Evolutionary conservation across 1,140 invertebrate genomes (phyloP).

Genomic region (Thereuonema tuberculata): DNA sequence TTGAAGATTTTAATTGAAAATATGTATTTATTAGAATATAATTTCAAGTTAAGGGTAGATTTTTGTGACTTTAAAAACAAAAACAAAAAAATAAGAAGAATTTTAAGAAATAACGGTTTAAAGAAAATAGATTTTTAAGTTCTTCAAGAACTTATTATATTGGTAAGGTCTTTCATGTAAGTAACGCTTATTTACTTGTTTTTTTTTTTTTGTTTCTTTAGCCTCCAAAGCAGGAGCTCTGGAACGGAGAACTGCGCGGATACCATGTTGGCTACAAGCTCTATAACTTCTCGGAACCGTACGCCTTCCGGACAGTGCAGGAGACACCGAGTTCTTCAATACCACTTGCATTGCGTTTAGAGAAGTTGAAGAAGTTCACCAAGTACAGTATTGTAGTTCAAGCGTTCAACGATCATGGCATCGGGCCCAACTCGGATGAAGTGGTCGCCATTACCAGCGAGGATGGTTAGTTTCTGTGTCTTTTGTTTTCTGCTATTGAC

Average conservation of each 20-base stretch:
- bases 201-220: too few relatives aligned
- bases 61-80: too few relatives aligned
- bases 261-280: constrained; percentile 36
- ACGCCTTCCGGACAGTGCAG: constrained; percentile 31
- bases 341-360: constrained; percentile 19
- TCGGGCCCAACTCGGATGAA: constrained; percentile 58
- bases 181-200: too few relatives aligned
- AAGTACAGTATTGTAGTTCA: constrained; percentile 37
- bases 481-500: not conserved
- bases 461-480: constrained; percentile 43
- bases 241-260: constrained; percentile 30
- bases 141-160: too few relatives aligned
- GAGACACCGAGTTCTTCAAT: constrained; percentile 29
- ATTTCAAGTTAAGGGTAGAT: too few relatives aligned
- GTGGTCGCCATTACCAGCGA: constrained; percentile 58
- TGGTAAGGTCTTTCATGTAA: too few relatives aligned
- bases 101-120: too few relatives aligned
- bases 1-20: too few relatives aligned
- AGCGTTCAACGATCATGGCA: constrained; percentile 36
- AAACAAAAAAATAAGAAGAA: too few relatives aligned
- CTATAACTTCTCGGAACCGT: constrained; percentile 26
- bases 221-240: constrained; percentile 19
- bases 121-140: too few relatives aligned
- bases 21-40: too few relatives aligned
- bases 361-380: constrained; percentile 30